Evolutionary conservation across 2,888 invertebrate species (phyloP), one percentile per base, ranked within the genome.

Genomic region (Habroteleia sp.): DNA sequence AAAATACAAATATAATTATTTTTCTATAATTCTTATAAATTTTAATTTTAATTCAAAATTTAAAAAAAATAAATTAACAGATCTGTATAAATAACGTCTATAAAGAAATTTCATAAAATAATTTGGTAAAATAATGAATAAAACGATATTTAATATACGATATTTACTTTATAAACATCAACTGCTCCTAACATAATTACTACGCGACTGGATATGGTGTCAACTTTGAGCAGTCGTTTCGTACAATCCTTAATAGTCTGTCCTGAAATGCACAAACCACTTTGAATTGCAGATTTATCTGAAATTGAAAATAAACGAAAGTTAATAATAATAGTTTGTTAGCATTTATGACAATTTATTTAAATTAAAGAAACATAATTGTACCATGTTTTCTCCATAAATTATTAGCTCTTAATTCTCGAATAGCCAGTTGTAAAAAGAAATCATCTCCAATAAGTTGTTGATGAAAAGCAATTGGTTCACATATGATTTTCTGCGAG

Each of bases 391-490:
- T 74, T 25, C 83, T 78, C 79, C 79, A 79, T 23, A 72, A 50
- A 14, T 72, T 65, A 10, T 72, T 56, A 0, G 50, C 78, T 0
- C 68, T 42, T 2, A 82, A 17, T 69, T 84, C 80, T 27, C 83
- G 77, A 7, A 84, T 82, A 1, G 81, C 80, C 0, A 85, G 16
- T 76, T 85, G 84, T 1, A 85, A 50, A n/a, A 85, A 84, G 29
- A 84, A 85, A 33, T 85, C 85, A 8, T 85, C 85, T 0, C 85
- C 85, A 2, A 85, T 79, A n/a, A 85, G 29, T 52, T 85, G 84
- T 1, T 77, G 78, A 1, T 74, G 75, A n/a, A 76, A 76, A 0
- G 81, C 68, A 1, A 81, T 52, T 1, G 85, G 85, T 13, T 78
- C 80, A 7, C 11, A 37, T 23, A 62, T 20, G n/a, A 4, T 3